phyloP scores from a whole-genome alignment of 2,797 vertebrate genomes.

The Artibeus lituratus region DNA sequence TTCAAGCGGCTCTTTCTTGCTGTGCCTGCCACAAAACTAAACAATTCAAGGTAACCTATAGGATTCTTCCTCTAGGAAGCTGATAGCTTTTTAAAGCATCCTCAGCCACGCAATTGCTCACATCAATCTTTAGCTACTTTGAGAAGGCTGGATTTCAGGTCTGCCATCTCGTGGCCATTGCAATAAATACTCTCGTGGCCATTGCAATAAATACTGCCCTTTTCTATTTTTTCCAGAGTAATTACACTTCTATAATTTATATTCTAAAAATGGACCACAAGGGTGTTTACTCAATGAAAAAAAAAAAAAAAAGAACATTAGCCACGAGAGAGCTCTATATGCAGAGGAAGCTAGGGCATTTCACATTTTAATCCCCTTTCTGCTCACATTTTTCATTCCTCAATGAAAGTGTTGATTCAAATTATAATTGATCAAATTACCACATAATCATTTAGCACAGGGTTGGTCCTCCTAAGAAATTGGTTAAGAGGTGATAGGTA shows the following conservation, averaged over 20 bases:
- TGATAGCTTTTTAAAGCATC: not conserved
- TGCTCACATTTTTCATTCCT: not conserved
- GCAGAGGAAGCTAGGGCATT: not conserved
- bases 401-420: not conserved
- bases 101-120: not conserved
- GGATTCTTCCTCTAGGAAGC: not conserved
- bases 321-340: not conserved
- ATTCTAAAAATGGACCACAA: not conserved
- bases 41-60: not conserved
- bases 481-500: not conserved
- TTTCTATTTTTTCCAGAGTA: not conserved
- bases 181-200: slow-evolving; percentile 64
- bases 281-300: not conserved
- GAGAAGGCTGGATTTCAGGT: slow-evolving; percentile 46
- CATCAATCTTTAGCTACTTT: not conserved
- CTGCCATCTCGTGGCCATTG: slow-evolving; percentile 60
- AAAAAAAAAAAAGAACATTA: not conserved
- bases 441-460: not conserved
- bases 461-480: not conserved
- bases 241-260: not conserved
- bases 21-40: not conserved
- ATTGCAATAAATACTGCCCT: slow-evolving; percentile 40
- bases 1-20: not conserved
- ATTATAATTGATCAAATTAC: not conserved
- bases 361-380: not conserved